Evolutionary conservation across 2,797 vertebrate genomes (phyloP), one percentile per base, ranked within the genome.

Genomic region (Chelidonichthys spinosus): DNA sequence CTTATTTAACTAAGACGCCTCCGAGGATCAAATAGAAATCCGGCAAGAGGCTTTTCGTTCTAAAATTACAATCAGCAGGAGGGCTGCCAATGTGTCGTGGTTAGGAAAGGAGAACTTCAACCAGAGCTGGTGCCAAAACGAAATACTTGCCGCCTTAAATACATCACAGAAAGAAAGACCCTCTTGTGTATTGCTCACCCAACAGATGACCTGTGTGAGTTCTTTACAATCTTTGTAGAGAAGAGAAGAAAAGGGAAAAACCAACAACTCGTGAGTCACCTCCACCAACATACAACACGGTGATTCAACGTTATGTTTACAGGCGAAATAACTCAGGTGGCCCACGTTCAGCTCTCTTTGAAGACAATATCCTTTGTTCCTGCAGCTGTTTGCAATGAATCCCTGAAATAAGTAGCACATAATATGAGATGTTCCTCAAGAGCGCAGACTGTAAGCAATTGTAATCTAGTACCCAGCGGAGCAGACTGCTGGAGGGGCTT

Each of bases 311-410:
- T 36, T 40, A 81, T 81, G 83, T 85, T 89, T 84, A 74, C 69
- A 85, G 66, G 75, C 63, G 2, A 80, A 88, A 74, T 82, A 78
- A 76, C 81, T 84, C 82, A 85, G 86, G 85, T 87, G 85, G 79
- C 67, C 77, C 81, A 76, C 63, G 75, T 83, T 82, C 66, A 70
- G 44, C 58, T 80, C 53, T 60, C 69, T 85, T 87, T 90, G 76
- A 90, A 87, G 82, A 74, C 60, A 49, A 25, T n/a, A 66, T 52
- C 49, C 66, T 89, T 91, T 91, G 85, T 87, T 86, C 76, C 61
- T 9, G 59, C 83, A 86, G 85, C 82, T 86, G 81, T 78, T 68
- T 76, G 67, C 66, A 75, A 84, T 84, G 82, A 79, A 87, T 82
- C 69, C 67, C 71, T 59, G 56, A 73, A 72, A 72, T 42, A 72